These are phyloP conservation scores for Vicugna pacos DNA, from an alignment of 2,113 vertebrate species.

Conservation along the genomic window DNA sequence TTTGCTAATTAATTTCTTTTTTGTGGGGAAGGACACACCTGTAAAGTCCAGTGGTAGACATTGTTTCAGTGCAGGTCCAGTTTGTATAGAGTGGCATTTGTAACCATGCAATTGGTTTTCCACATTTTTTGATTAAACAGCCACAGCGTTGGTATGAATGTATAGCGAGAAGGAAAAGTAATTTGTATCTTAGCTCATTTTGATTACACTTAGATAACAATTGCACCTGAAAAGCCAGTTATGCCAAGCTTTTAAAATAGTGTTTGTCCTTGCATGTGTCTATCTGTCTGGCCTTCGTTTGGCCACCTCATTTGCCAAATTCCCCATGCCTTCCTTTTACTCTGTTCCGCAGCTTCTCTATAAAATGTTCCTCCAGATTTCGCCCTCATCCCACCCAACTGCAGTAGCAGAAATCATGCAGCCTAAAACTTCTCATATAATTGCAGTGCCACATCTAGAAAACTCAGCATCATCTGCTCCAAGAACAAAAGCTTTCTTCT, in stretches of 20 bases:
- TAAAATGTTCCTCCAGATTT: neutral
- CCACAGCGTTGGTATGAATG: neutral
- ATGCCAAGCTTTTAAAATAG: neutral
- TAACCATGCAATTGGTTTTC: neutral
- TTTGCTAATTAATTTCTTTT: slow-evolving; percentile 79
- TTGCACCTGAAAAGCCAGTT: neutral
- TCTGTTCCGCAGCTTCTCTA: neutral
- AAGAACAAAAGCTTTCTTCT: neutral
- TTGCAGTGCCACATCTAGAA: neutral
- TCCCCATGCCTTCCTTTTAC: neutral
- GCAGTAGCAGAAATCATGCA: neutral
- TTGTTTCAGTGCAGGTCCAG: neutral
- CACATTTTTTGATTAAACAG: neutral
- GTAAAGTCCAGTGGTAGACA: neutral
- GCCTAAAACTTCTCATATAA: neutral
- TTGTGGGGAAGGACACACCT: slow-evolving; percentile 3
- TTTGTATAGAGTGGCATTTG: neutral
- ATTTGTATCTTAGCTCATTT: neutral
- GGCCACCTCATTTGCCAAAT: neutral
- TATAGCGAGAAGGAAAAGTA: neutral
- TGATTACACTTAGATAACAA: neutral
- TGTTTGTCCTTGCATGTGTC: neutral
- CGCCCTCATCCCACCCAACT: neutral
- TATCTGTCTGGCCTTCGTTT: neutral
- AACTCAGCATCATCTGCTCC: neutral